A percentile compares a stretch with the other conserved stretches of the same genome.
Conservation (phyloP, 2,113 vertebrate species). For the Sorex araneus region DNA sequence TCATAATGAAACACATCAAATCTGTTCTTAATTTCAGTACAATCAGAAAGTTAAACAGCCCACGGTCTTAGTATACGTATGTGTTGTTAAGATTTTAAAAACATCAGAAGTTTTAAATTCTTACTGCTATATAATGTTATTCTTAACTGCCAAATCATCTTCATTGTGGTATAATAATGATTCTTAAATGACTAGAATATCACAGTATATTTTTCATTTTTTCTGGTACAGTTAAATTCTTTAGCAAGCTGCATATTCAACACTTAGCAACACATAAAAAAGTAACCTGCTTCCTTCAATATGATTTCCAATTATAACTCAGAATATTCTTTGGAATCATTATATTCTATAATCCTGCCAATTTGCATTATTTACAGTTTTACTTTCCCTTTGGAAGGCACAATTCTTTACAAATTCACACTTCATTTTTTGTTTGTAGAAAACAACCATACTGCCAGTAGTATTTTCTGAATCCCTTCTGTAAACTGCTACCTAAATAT, state of each 20-base stretch:
- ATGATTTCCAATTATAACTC: conserved; percentile 85
- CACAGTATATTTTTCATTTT: conserved; percentile 51
- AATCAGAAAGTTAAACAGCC: background rate
- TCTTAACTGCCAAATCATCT: background rate
- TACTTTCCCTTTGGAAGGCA: conserved; percentile 83
- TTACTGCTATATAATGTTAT: background rate
- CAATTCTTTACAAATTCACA: conserved; percentile 76
- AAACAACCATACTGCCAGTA: conserved; percentile 78
- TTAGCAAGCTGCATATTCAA: conserved; percentile 66
- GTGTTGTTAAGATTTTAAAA: conserved; percentile 25
- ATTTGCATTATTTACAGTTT: conserved; percentile 82
- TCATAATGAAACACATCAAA: conserved; percentile 22
- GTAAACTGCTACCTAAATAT: conserved; percentile 72
- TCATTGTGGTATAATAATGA: background rate
- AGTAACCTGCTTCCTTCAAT: conserved; percentile 74
- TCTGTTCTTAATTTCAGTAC: conserved; percentile 41
- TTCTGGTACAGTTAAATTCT: conserved; percentile 49
- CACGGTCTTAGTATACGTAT: conserved; percentile 38
- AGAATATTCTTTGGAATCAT: conserved; percentile 84
- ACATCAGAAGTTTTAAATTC: background rate
- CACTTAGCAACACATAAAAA: conserved; percentile 73
- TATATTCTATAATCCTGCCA: conserved; percentile 85
- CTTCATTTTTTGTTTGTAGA: conserved; percentile 78
- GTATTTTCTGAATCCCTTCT: conserved; percentile 64
- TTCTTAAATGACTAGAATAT: background rate